Evolutionary conservation across 2,113 vertebrate species (phyloP), one percentile per base, ranked within the genome.

Genomic region (Gasterosteus aculeatus): DNA sequence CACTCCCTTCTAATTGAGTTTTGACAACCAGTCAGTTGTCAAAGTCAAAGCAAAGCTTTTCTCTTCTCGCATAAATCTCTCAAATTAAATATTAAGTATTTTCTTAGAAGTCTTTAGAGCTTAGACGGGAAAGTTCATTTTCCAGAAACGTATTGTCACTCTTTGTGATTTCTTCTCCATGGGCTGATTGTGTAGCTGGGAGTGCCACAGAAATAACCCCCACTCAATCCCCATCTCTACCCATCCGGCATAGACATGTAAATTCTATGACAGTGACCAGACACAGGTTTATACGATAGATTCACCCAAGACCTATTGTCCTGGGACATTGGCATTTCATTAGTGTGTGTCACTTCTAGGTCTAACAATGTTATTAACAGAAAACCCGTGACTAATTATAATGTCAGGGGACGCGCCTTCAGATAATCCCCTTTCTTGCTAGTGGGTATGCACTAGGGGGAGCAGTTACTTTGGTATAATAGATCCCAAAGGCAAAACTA

Each of bases 401-500:
- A 90, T 91, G 86, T 91, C 88, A 91, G 75, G 85, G 85, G 88
- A 90, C 81, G 87, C 81, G 77, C 61, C 84, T 75, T 75, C 71
- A 81, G 77, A 87, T 87, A 91, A 91, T 92, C 85, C 84, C 75
- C 41, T 77, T 71, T 81, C 78, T 85, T 87, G 80, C 78, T 85
- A 67, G 86, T 83, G 77, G 62, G 81, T 77, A 75, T 88, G 69
- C 85, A 69, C 72, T 66, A 73, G 44, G 56, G 62, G 57, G 80
- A 82, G 69, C 78, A 81, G 75, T 81, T 88, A 78, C 72, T 76
- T 75, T 67, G 61, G 70, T 1, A 79, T 61, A 68, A 88, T 70
- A 59, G 69, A 80, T 77, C 19, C 38, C 41, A 33, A 67, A 76
- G 2, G 44, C 62, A 57, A 89, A 75, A 66, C 41, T 58, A 81